Evolutionary conservation across 2,888 invertebrate species (phyloP).

Genomic region (Hylaea fasciaria): DNA sequence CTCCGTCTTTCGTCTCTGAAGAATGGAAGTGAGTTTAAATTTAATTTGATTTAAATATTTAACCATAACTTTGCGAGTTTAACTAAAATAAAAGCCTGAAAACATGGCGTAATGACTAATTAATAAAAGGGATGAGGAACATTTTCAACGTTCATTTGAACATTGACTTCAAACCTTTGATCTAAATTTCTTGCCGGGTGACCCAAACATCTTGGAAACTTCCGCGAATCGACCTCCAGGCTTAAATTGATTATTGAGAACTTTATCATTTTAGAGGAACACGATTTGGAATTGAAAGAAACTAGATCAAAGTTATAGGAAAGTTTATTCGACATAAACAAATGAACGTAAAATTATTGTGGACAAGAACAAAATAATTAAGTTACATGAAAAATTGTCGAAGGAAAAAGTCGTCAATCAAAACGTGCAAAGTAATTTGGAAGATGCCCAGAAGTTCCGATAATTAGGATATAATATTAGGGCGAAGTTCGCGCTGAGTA

Average conservation of each 20-base stretch:
- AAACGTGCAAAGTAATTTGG: slow-evolving; percentile 35
- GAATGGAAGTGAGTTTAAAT: slow-evolving; percentile 10
- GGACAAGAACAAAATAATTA: slow-evolving; percentile 12
- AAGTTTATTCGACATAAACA: background rate
- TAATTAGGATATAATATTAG: slow-evolving; percentile 33
- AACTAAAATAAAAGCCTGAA: slow-evolving; percentile 25
- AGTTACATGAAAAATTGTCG: slow-evolving; percentile 17
- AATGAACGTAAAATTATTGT: background rate
- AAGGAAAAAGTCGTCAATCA: slow-evolving; percentile 31
- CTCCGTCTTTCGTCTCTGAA: slow-evolving; percentile 1
- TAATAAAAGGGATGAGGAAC: slow-evolving; percentile 29
- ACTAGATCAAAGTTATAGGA: slow-evolving; percentile 10
- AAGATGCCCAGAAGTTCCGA: slow-evolving; percentile 28
- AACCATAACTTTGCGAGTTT: slow-evolving; percentile 8
- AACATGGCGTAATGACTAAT: slow-evolving; percentile 30
- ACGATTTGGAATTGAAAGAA: slow-evolving; percentile 30
- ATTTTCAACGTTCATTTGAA: slow-evolving; percentile 36
- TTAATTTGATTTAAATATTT: slow-evolving; percentile 15
- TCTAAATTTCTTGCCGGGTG: slow-evolving; percentile 40
- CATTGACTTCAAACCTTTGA: slow-evolving; percentile 39
- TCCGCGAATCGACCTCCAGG: slow-evolving; percentile 29
- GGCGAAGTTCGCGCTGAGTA: slow-evolving; percentile 22
- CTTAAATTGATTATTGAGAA: slow-evolving; percentile 39
- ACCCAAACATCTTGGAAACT: slow-evolving; percentile 40
- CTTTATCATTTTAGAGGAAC: slow-evolving; percentile 31